Evolutionary conservation across 2,888 invertebrate genomes (phyloP), one percentile per base, ranked within the genome.

Genomic region (Thymelicus sylvestris): DNA sequence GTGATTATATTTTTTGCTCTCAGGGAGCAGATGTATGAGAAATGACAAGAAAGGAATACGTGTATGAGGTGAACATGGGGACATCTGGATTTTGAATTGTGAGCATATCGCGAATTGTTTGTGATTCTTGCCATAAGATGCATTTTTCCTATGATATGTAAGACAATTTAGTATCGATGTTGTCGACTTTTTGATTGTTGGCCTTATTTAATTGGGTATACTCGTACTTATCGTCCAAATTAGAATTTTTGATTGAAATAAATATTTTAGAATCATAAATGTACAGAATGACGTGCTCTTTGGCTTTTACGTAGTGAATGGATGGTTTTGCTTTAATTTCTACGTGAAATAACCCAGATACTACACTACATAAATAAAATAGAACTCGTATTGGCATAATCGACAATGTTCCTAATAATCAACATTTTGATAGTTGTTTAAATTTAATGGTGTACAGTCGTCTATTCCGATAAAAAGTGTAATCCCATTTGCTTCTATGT

Each of bases 71-170:
- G 61, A 61, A 61, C 67, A 24, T 61, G 67, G 50, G 15, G 50
- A 61, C 52, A 38, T 67, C 67, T 61, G 67, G 67, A 67, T 52
- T 52, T 67, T 39, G 50, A 67, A 67, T 67, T 67, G 67, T 67
- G 67, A 61, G 67, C 67, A 67, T 67, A 41, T 67, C 61, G 61
- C 60, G 24, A 52, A 19, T 47, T 39, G 41, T 52, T 61, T 61
- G 50, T 44, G 38, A 19, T 50, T 60, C 12, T 39, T 65, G 59
- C 48, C 38, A 50, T 52, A 61, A 61, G 67, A 39, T 50, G 50
- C 64, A 64, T 48, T 2, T 24, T 63, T 47, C 50, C 48, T 48
- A 13, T 60, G 39, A 24, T 47, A 24, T 24, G 12, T 13, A n/a
- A 10, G 44, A 47, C 24, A 8, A 60, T 13, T 60, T 39, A 38